Base-by-base conservation (phyloP, 2,113 vertebrate genomes). In the Anser cygnoides region DNA sequence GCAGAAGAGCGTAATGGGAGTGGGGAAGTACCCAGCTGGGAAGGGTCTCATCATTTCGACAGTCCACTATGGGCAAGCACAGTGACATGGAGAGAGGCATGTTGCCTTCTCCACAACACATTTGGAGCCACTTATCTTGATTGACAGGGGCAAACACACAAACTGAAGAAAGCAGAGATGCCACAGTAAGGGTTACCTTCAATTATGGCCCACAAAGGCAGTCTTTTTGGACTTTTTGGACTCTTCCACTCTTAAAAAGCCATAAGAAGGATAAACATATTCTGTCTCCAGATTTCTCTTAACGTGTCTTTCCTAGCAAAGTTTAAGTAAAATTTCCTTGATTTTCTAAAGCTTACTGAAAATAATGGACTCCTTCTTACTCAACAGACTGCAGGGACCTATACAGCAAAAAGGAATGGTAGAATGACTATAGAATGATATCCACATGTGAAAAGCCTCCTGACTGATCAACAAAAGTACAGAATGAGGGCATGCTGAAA, bases 181-280 rank as follows among this genome's bases (percentile, higher is more conserved):
- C 2, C 0, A 0, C 57, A 31, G 17, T 6, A 29, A 67, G 11
- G 3, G 15, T 73, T 81, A 8, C 46, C 20, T 65, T 68, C 43
- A 61, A 0, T 35, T 26, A 19, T 28, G 26, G 9, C 11, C 15
- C 23, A 3, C 25, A 81, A 67, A 72, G 21, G 5, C 20, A 70
- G 18, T 43, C 19, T 58, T 81, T 78, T 63, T 82, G 54, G 17
- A 74, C 19, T 58, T 81, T 78, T 63, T 82, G 46, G 17, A 74
- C 13, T 39, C 18, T 41, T 18, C 1, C 12, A 49, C 20, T 12
- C 35, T 87, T 79, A 43, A 79, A 87, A 83, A 71, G 8, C 7
- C 33, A 33, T 62, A 62, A 55, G 78, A 92, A 44, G 6, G 1
- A 59, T 33, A 57, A 25, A 33, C 17, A 13, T 43, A 12, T 18